Conservation (phyloP, 30 jellyfish, hydroid and myxozoan species). For the Pelagia noctiluca region DNA sequence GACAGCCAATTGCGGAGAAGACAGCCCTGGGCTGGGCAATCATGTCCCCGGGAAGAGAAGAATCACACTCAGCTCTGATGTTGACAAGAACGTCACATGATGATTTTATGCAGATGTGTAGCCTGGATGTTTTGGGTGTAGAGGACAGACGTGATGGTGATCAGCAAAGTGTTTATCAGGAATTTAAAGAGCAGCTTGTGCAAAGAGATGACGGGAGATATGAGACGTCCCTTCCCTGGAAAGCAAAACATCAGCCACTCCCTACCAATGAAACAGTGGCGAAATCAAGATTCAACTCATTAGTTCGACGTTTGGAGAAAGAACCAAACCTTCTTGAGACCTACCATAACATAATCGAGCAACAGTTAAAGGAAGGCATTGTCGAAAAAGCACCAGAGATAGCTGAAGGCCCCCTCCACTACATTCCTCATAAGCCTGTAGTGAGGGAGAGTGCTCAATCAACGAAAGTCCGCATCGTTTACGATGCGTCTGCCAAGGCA, state of each 20-base stretch:
- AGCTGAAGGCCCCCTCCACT: constrained; percentile 25
- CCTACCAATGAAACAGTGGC: constrained; percentile 5
- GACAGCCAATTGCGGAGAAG: constrained; percentile 62
- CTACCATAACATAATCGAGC: constrained; percentile 37
- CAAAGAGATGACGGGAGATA: constrained; percentile 41
- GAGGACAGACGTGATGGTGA: constrained; percentile 65
- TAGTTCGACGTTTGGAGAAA: too few species aligned
- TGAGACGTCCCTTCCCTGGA: not conserved
- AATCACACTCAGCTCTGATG: constrained; percentile 8
- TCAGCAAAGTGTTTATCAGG: constrained; percentile 28
- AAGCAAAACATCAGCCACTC: constrained; percentile 14
- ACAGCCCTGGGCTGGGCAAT: constrained; percentile 66
- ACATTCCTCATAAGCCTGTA: constrained; percentile 62
- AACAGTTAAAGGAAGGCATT: constrained; percentile 50
- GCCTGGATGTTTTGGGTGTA: constrained; percentile 62
- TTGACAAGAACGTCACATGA: constrained; percentile 26
- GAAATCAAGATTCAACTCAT: constrained; percentile 19
- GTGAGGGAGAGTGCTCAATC: constrained; percentile 56
- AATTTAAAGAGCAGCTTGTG: constrained; percentile 45
- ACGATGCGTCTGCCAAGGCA: constrained; percentile 52
- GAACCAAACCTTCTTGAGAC: not conserved
- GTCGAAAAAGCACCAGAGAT: constrained; percentile 38
- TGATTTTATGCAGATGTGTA: constrained; percentile 48
- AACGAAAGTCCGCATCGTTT: constrained; percentile 40
- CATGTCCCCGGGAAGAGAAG: constrained; percentile 61